Base-by-base conservation (phyloP, 2,113 vertebrate species). In the Haemorhous mexicanus region DNA sequence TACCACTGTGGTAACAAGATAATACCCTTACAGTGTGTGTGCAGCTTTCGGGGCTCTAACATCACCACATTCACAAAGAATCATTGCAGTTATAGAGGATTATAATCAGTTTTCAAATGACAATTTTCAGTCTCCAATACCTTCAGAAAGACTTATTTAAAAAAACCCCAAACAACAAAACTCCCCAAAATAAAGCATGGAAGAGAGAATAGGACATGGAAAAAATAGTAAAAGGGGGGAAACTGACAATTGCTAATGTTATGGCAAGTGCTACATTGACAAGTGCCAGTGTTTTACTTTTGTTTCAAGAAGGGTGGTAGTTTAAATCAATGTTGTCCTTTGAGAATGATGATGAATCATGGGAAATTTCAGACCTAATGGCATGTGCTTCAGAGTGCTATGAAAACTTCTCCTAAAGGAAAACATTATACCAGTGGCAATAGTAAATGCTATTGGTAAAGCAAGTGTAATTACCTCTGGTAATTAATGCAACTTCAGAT, bases 401-500 rank as follows among this genome's bases (percentile, higher is more conserved):
- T 68, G 58, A 90, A 91, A 90, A 39, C 43, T 56, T 49, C 28
- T 85, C 28, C 21, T 92, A 89, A 77, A 53, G 56, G 66, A 64
- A 96, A 91, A 32, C 16, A 53, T 69, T 90, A 68, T 89, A 46
- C 19, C 47, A 58, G 66, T 35, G 84, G 55, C 44, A 68, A 35
- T 33, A 52, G 41, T 61, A 55, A 90, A 77, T 44, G 13, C 11
- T 94, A 24, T 41, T 73, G 59, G 53, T 76, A 44, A 70, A 53
- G 49, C 52, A 58, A 67, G 16, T 50, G 5, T 69, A 62, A 86
- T 76, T 88, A 81, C 24, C 35, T 72, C 33, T 85, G 66, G 66
- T 76, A 96, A 86, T 82, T 91, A 95, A 75, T 83, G 33, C 11
- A 80, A 41, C 39, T 87, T 89, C 30, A 78, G 53, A 46, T 55